Evolutionary conservation across 2,797 vertebrate genomes (phyloP).

Genomic region (Decapterus maruadsi): DNA sequence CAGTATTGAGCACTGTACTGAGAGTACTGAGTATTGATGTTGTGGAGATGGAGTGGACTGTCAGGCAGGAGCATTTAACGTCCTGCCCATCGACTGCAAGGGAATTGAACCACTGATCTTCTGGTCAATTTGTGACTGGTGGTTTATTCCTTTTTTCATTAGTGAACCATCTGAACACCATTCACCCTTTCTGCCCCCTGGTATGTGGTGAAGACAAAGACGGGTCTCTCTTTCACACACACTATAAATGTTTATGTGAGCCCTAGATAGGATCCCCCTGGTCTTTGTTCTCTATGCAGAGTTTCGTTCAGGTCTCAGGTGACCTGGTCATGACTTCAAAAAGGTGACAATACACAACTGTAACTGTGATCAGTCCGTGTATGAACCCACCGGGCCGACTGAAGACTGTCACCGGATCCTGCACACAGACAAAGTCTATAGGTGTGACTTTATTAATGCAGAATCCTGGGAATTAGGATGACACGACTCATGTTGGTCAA

Average conservation of each 20-base stretch:
- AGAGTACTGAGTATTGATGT: too few species aligned
- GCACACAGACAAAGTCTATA: background rate
- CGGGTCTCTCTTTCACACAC: too few species aligned
- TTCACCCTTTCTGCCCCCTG: too few species aligned
- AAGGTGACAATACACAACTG: background rate
- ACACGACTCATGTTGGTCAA: slow-evolving; percentile 10
- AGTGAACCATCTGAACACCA: too few species aligned
- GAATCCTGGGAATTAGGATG: slow-evolving; percentile 38
- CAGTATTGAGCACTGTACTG: too few species aligned
- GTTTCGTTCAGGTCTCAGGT: slow-evolving; percentile 2
- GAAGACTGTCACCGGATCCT: slow-evolving; percentile 10
- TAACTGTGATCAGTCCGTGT: slow-evolving; percentile 8
- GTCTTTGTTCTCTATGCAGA: background rate
- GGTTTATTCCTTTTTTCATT: too few species aligned
- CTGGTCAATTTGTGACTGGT: too few species aligned
- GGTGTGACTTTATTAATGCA: background rate
- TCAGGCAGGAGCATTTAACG: too few species aligned
- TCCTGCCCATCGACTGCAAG: too few species aligned
- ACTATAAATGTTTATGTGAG: background rate
- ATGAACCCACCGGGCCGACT: background rate
- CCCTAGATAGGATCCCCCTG: background rate
- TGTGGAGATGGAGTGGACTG: too few species aligned
- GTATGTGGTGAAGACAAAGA: too few species aligned
- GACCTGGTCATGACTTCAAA: slow-evolving; percentile 8
- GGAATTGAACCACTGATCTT: too few species aligned